Percentiles rank a stretch among this genome's conserved stretches.
Evolutionary conservation across 2,113 vertebrate species (phyloP).

Genomic region (Axis porcinus): DNA sequence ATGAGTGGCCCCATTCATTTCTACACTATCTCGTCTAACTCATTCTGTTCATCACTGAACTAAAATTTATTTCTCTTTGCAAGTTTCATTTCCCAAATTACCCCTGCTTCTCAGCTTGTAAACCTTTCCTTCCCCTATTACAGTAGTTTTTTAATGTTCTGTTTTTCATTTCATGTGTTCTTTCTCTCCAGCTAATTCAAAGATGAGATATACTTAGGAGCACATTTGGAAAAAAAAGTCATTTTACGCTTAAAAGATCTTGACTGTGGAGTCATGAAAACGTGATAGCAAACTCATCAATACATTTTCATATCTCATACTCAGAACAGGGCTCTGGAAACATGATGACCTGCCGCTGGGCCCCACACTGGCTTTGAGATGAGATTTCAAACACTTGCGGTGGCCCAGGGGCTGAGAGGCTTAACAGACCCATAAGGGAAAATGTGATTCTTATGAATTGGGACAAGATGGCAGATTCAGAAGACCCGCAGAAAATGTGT

Average conservation of each 20-base stretch:
- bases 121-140: background rate
- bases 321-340: background rate
- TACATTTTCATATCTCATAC: background rate
- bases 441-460: background rate
- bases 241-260: background rate
- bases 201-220: background rate
- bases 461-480: background rate
- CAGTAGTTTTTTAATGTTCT: background rate
- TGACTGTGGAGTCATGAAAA: background rate
- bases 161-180: background rate
- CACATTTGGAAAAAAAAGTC: background rate
- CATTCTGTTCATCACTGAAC: background rate
- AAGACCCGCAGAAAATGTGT: background rate
- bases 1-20: accelerated
- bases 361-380: background rate
- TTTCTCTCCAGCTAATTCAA: background rate
- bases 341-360: background rate
- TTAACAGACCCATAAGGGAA: too few relatives aligned
- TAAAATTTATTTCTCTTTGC: background rate
- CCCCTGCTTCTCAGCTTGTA: background rate
- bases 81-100: background rate
- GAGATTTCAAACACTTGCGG: background rate
- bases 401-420: background rate
- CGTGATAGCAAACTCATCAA: background rate
- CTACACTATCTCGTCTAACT: accelerated